A percentile compares a stretch with the other conserved stretches of the same genome.
phyloP scores from a whole-genome alignment of 2,888 invertebrate species.

The Apamea crenata region DNA sequence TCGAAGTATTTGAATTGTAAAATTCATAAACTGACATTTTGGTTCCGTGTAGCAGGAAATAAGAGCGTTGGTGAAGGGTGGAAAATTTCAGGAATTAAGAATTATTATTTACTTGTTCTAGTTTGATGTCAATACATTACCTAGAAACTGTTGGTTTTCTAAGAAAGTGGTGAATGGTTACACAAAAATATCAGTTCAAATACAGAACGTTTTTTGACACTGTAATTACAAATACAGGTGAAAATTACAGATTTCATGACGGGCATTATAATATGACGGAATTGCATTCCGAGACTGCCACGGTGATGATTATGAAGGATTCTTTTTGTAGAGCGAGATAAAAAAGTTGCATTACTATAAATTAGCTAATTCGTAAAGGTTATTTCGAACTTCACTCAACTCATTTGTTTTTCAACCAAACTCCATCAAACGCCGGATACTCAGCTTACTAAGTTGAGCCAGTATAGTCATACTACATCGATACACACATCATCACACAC shows the following conservation, averaged over 20 bases:
- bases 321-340: neutral
- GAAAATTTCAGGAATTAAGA: neutral
- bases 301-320: neutral
- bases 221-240: neutral
- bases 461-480: too few species aligned
- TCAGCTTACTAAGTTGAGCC: too few species aligned
- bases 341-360: neutral
- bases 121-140: neutral
- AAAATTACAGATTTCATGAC: neutral
- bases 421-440: too few species aligned
- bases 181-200: neutral
- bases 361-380: too few species aligned
- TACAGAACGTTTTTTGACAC: neutral
- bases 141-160: neutral
- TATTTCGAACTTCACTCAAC: too few species aligned
- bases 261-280: too few species aligned
- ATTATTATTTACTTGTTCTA: neutral
- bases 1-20: conserved; percentile 1
- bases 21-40: conserved; percentile 23
- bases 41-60: neutral
- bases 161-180: neutral
- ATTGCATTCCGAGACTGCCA: neutral
- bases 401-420: too few species aligned
- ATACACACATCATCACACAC: too few species aligned
- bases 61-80: neutral